These are phyloP conservation scores for Crenichthys baileyi DNA, from an alignment of 2,797 vertebrate species.

Conservation along the genomic window DNA sequence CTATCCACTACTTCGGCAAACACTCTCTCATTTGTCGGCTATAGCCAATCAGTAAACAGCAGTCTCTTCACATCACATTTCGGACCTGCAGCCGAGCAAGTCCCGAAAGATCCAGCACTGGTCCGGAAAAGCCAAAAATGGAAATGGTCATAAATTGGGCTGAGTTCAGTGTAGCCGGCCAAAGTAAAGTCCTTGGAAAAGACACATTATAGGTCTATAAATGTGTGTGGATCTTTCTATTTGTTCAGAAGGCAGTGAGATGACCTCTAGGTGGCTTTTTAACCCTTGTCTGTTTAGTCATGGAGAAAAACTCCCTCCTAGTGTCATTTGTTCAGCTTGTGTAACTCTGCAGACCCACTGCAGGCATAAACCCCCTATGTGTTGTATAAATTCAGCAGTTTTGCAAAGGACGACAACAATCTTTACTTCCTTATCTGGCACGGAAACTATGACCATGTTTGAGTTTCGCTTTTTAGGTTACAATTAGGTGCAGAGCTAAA, in stretches of 20 bases:
- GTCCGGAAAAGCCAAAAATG: too few species aligned
- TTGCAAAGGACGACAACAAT: conserved; percentile 32
- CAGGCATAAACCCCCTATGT: conserved; percentile 20
- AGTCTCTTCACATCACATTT: too few species aligned
- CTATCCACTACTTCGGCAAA: too few species aligned
- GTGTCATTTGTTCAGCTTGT: conserved; percentile 1
- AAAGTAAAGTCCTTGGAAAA: too few species aligned
- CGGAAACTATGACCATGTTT: conserved; percentile 21
- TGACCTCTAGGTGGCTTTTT: conserved; percentile 50
- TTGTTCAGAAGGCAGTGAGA: conserved; percentile 17
- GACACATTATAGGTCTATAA: not conserved
- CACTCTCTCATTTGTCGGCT: too few species aligned
- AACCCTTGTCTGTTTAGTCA: not conserved
- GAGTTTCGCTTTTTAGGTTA: conserved; percentile 16
- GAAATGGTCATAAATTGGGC: too few species aligned
- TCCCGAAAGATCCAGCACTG: too few species aligned
- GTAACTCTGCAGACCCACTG: not conserved
- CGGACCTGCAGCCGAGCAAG: too few species aligned
- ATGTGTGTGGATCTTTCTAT: conserved; percentile 3
- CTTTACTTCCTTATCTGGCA: conserved; percentile 43
- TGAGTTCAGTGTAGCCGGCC: too few species aligned
- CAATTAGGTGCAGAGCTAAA: conserved; percentile 18
- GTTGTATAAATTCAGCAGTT: conserved; percentile 46
- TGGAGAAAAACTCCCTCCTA: not conserved
- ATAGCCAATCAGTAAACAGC: too few species aligned